Evolutionary conservation across 2,113 vertebrate species (phyloP), one percentile per base, ranked within the genome.

Genomic region (Grammomys dolichurus): DNA sequence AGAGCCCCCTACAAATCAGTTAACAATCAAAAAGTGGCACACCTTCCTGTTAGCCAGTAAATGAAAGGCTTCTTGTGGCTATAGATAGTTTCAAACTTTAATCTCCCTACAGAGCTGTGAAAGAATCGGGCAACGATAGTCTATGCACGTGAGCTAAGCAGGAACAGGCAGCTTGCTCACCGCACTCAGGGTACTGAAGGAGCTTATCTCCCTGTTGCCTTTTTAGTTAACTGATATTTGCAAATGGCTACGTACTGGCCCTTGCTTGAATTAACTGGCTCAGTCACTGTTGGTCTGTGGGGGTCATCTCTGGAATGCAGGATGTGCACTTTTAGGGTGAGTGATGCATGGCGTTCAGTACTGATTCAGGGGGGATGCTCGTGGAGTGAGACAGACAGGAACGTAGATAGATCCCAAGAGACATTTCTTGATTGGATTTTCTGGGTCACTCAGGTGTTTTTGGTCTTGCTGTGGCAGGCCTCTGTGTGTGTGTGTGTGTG

Each of bases 41-140:
- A n/a, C 16, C 3, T 58, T 33, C 85, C 88, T 73, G 89, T 92
- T 81, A 88, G 72, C 88, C 91, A 87, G 88, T 94, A 82, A 93
- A 91, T 14, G 20, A 58, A 75, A n/a, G 67, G 75, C 70, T 60
- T 93, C 78, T 84, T 89, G 43, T 76, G 82, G 56, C 48, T 78
- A 54, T 36, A 91, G 43, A 73, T 56, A 26, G n/a, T 5, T 70
- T 26, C 65, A n/a, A 36, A 43, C 60, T 76, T 89, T 90, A 43
- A 84, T 92, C 46, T 90, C 54, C 26, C 51, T 51, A 51, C 51
- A 51, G 51, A 51, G 9, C 51, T 58, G 17, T 19, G 56, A 58
- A 58, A 58, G 56, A 58, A 58, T 58, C 56, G 5, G 8, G 22
- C 33, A 95, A 67, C 81, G 63, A 72, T 88, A 65, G 72, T 77